Percentiles rank a stretch among this genome's conserved stretches.
phyloP scores from a whole-genome alignment of 2,888 invertebrate genomes.

The Ophion slaviceki region DNA sequence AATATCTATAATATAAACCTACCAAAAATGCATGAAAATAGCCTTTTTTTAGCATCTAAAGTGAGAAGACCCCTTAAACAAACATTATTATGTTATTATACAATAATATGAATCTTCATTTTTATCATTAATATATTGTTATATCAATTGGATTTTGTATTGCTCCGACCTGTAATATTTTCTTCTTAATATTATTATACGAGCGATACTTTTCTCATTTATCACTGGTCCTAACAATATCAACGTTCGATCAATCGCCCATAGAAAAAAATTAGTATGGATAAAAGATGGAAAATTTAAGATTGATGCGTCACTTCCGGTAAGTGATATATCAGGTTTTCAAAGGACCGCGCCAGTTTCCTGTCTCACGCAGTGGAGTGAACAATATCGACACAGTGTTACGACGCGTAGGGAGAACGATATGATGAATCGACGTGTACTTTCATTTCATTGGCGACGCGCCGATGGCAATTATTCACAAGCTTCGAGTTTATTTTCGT shows the following conservation, averaged over 20 bases:
- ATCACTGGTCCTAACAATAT: neutral
- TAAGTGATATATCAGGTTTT: neutral
- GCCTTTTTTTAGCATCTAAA: too few relatives aligned
- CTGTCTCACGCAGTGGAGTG: neutral
- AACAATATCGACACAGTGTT: neutral
- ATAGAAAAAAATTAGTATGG: neutral
- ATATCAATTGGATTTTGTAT: too few relatives aligned
- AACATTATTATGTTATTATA: too few relatives aligned
- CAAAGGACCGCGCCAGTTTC: neutral
- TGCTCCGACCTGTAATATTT: too few relatives aligned
- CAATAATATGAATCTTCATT: too few relatives aligned
- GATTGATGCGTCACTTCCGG: constrained; percentile 4
- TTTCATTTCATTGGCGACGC: neutral
- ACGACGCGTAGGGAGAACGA: neutral
- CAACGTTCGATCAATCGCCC: constrained; percentile 14
- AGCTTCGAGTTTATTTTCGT: neutral
- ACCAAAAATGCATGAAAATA: too few relatives aligned
- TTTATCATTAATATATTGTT: too few relatives aligned
- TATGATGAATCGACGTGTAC: neutral
- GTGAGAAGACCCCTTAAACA: too few relatives aligned
- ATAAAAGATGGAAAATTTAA: neutral
- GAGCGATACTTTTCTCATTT: neutral
- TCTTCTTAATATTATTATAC: neutral
- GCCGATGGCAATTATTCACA: neutral
- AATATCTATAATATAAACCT: too few relatives aligned